phyloP scores from a whole-genome alignment of 2,797 vertebrate genomes.

The Mormyrops boulengeri region DNA sequence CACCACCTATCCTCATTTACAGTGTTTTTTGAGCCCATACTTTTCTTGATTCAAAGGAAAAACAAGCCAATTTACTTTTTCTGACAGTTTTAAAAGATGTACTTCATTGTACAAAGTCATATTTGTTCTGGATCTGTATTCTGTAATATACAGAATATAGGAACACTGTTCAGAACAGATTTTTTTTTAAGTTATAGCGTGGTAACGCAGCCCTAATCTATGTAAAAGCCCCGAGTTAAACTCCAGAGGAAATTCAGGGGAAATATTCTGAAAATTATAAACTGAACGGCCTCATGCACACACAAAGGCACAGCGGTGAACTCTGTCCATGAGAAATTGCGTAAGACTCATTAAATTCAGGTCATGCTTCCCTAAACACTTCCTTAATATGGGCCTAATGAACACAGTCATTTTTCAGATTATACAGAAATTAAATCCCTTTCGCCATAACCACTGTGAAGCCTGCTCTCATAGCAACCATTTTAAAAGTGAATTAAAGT shows the following conservation, averaged over 20 bases:
- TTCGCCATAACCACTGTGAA: not conserved
- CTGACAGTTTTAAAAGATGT: not conserved
- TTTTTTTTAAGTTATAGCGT: not conserved
- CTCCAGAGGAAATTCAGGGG: not conserved
- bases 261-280: not conserved
- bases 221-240: not conserved
- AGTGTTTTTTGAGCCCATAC: not conserved
- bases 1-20: not conserved
- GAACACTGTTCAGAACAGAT: not conserved
- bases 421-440: slow-evolving; percentile 1
- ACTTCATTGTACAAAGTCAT: not conserved
- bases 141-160: not conserved
- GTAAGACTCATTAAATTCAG: slow-evolving; percentile 3
- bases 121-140: not conserved
- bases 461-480: not conserved
- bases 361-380: not conserved
- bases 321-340: not conserved
- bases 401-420: not conserved
- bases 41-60: not conserved
- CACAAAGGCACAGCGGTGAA: not conserved
- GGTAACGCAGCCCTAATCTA: not conserved
- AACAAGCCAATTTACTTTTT: not conserved
- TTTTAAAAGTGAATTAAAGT: not conserved
- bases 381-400: not conserved
- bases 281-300: not conserved